Percentiles rank a stretch among this genome's conserved stretches.
These are phyloP conservation scores for Macrocentrus cingulum DNA, from an alignment of 1,140 invertebrate genomes.

Conservation along the genomic window DNA sequence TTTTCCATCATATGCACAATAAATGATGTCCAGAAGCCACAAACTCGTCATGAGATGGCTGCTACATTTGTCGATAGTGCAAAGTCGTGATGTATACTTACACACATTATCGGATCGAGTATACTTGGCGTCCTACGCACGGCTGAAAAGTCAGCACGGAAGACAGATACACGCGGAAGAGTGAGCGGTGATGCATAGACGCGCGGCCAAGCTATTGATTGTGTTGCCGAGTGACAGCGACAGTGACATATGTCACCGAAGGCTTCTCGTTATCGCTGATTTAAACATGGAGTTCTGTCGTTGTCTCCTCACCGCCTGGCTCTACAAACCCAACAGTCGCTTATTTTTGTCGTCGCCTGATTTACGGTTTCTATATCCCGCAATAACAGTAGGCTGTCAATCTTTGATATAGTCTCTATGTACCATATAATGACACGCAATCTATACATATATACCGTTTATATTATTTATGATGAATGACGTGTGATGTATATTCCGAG, in stretches of 20 bases:
- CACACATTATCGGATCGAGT: slow-evolving; percentile 39
- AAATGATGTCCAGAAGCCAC: too few relatives aligned
- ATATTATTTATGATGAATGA: too few relatives aligned
- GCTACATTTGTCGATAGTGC: slow-evolving; percentile 39
- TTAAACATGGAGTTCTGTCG: slow-evolving; percentile 58
- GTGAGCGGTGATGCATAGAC: background rate
- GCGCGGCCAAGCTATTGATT: slow-evolving; percentile 49
- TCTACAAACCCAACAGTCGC: slow-evolving; percentile 4
- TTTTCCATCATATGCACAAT: too few relatives aligned
- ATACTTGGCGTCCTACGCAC: slow-evolving; percentile 29
- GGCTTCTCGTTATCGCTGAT: slow-evolving; percentile 60
- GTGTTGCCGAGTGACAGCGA: slow-evolving; percentile 58
- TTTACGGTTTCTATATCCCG: too few relatives aligned
- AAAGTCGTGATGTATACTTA: slow-evolving; percentile 47
- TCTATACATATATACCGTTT: too few relatives aligned
- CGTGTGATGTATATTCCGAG: too few relatives aligned
- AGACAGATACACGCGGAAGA: slow-evolving; percentile 12
- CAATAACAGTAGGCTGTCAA: too few relatives aligned
- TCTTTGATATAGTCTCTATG: too few relatives aligned
- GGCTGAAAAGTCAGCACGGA: slow-evolving; percentile 41
- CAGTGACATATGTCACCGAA: slow-evolving; percentile 60
- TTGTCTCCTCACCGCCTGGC: slow-evolving; percentile 31
- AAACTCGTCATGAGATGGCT: too few relatives aligned
- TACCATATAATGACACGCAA: too few relatives aligned
- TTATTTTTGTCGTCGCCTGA: too few relatives aligned